A percentile compares a stretch with the other conserved stretches of the same genome.
These are phyloP conservation scores for Cephus runcator DNA, from an alignment of 2,888 invertebrate genomes.

Conservation along the genomic window DNA sequence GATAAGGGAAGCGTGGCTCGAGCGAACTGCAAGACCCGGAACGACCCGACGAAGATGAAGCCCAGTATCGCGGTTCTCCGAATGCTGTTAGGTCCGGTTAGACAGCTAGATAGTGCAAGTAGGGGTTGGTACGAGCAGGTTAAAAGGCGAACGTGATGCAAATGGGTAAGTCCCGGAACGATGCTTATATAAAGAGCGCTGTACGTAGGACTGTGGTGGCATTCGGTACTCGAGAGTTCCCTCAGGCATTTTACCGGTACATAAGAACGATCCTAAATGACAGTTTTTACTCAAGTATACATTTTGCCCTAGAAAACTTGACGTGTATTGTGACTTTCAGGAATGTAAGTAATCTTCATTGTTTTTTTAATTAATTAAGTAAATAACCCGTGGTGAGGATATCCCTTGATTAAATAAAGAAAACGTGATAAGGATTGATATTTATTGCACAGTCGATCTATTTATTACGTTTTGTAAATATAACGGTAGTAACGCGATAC, in stretches of 20 bases:
- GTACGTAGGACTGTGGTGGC: not conserved
- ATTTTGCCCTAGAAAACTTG: not conserved
- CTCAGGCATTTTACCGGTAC: not conserved
- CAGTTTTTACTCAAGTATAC: not conserved
- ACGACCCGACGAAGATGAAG: not conserved
- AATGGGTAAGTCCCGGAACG: not conserved
- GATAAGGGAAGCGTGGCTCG: not conserved
- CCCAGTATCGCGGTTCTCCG: not conserved
- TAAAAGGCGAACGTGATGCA: slow-evolving; percentile 5
- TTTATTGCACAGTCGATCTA: not conserved
- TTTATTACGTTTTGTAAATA: not conserved
- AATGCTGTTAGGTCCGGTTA: not conserved
- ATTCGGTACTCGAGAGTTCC: not conserved
- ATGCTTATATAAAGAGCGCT: not conserved
- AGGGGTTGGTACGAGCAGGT: not conserved
- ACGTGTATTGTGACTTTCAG: not conserved
- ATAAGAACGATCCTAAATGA: not conserved
- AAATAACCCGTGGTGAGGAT: not conserved
- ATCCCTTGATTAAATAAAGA: not conserved
- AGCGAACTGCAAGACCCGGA: not conserved
- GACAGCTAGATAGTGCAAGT: not conserved
- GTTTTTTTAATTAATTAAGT: not conserved
- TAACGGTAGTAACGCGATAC: no score
- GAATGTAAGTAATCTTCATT: not conserved
- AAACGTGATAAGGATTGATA: not conserved